Evolutionary conservation across 1,140 invertebrate species (phyloP), one percentile per base, ranked within the genome.

Genomic region (Drosophila neocordata): DNA sequence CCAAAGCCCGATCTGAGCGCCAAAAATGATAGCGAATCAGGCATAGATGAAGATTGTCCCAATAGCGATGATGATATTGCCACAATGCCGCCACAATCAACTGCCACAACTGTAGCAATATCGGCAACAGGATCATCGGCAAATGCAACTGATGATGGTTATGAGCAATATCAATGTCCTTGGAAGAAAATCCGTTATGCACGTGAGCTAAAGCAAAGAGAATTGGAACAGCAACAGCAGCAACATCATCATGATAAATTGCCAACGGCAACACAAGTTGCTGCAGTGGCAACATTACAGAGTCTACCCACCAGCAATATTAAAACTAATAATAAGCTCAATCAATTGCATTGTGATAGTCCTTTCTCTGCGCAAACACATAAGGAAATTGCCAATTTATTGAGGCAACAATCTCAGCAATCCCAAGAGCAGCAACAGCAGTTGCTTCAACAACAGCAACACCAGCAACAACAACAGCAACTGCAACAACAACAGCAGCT

Each of bases 171-270:
- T 79, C 84, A 91, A 27, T 92, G 88, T 62, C 91, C 91, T 4
- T 92, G 91, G 91, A 92, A 92, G 57, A 92, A 92, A 69, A 92
- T 91, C 11, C 79, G 90, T 4, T 92, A 79, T 67, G 91, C 91
- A 20, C 69, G 90, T 2, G 91, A 92, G 76, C 81, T 90, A 6
- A 91, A 91, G 62, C 90, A 89, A 55, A 77, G 84, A n/a, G 83
- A 91, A 66, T 56, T 79, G 74, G 69, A 89, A 52, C 72, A 83
- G 51, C 73, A 67, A 66, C 65, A 55, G 15, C 48, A 73, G 12
- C 48, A 80, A 59, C 57, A 68, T 3, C 44, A 38, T 20, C 51
- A 74, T n/a, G 58, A 79, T 20, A 60, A 80, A 20, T 12, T 65
- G 56, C 8, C 41, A 60, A 44, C 64, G 56, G 24, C 73, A 75